Percentiles rank a stretch among this genome's conserved stretches.
Evolutionary conservation across 2,888 invertebrate genomes (phyloP).

Genomic region (Xestia ashworthii): DNA sequence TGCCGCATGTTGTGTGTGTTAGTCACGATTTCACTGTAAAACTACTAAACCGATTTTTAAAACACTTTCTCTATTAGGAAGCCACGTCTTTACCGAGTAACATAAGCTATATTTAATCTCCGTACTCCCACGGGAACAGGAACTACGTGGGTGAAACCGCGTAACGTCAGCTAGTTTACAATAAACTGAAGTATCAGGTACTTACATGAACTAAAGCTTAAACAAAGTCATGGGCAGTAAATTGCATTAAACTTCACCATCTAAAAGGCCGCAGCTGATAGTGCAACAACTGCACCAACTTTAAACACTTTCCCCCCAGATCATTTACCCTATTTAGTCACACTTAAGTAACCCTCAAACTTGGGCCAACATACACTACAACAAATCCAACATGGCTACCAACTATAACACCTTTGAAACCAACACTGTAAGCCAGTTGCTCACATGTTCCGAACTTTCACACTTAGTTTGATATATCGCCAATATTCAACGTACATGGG

Average conservation of each 20-base stretch:
- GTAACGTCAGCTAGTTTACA: neutral
- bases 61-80: no score
- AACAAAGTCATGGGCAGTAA: conserved; percentile 7
- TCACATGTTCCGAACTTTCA: conserved; percentile 70
- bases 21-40: no score
- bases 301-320: conserved; percentile 37
- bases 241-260: conserved; percentile 18
- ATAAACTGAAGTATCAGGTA: neutral
- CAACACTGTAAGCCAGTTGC: conserved; percentile 62
- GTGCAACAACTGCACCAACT: conserved; percentile 27
- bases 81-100: no score
- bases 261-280: conserved; percentile 44
- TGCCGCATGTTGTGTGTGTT: no score
- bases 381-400: conserved; percentile 51
- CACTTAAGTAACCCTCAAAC: conserved; percentile 50
- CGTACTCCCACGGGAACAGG: no score
- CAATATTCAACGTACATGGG: conserved; percentile 64
- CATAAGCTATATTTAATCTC: no score
- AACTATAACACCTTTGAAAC: conserved; percentile 57
- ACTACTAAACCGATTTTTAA: no score
- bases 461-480: conserved; percentile 78
- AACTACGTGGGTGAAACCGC: no score
- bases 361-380: conserved; percentile 30
- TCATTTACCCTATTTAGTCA: conserved; percentile 53
- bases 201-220: neutral